Conservation (phyloP, 2,113 vertebrate genomes). For the Castor canadensis region DNA sequence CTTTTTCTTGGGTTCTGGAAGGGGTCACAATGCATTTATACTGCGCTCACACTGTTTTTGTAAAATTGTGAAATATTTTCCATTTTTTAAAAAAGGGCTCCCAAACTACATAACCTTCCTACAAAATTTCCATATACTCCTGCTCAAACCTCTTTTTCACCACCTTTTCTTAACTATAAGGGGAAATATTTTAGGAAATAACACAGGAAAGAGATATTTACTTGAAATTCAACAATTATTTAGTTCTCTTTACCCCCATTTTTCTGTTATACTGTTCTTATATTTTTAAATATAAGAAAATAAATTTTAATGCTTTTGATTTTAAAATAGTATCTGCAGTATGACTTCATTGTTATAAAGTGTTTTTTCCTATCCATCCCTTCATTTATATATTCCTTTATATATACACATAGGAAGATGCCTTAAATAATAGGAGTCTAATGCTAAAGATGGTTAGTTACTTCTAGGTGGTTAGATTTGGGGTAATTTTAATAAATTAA, state of each 20-base stretch:
- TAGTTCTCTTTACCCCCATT: background rate
- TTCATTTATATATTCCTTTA: background rate
- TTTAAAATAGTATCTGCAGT: background rate
- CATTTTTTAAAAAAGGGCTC: background rate
- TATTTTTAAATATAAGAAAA: conserved; percentile 27
- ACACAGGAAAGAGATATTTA: background rate
- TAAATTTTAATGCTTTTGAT: background rate
- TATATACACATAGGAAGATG: background rate
- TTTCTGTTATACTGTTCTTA: background rate
- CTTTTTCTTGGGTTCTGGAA: background rate
- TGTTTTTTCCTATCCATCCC: background rate
- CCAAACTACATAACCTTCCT: background rate
- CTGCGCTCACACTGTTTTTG: background rate
- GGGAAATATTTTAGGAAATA: background rate
- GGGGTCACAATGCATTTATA: background rate
- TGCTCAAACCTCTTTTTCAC: background rate
- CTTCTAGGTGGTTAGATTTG: background rate
- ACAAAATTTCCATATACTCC: background rate
- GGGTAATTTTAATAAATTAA: background rate
- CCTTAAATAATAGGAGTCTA: background rate
- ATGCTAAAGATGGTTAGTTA: background rate
- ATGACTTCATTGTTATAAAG: background rate
- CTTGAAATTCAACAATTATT: background rate
- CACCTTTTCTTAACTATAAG: background rate
- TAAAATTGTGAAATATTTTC: conserved; percentile 1